Conservation (phyloP, 2,113 vertebrate species). For the Piprites chloris region DNA sequence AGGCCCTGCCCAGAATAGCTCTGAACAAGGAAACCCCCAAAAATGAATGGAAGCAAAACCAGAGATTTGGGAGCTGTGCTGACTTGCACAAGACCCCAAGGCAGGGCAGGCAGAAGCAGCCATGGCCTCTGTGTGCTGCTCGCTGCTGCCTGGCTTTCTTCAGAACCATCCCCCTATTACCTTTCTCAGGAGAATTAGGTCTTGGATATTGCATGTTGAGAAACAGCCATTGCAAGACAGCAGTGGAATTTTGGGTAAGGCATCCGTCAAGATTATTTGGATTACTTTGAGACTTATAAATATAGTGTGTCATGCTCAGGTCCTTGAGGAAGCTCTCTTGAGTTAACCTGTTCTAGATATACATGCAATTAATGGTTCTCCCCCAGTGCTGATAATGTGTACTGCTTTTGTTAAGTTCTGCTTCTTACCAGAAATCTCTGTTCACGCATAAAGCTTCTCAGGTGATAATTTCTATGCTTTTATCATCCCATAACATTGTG, state of each 20-base stretch:
- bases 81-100: neutral
- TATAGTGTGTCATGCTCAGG: neutral
- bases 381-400: rapidly evolving
- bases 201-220: neutral
- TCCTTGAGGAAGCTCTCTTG: neutral
- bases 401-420: neutral
- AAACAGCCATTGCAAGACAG: neutral
- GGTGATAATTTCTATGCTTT: neutral
- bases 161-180: neutral
- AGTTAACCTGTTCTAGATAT: neutral
- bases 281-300: neutral
- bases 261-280: neutral
- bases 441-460: neutral
- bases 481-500: neutral
- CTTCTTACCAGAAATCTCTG: neutral
- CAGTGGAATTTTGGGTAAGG: neutral
- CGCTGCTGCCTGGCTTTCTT: neutral
- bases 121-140: neutral
- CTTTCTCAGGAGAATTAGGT: neutral
- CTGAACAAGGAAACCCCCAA: neutral
- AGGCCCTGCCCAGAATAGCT: neutral
- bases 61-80: neutral
- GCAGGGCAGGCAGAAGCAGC: neutral
- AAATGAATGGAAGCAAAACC: neutral
- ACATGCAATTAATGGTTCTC: neutral